Evolutionary conservation across 1,140 invertebrate genomes (phyloP).

Genomic region (Amyelois transitella): DNA sequence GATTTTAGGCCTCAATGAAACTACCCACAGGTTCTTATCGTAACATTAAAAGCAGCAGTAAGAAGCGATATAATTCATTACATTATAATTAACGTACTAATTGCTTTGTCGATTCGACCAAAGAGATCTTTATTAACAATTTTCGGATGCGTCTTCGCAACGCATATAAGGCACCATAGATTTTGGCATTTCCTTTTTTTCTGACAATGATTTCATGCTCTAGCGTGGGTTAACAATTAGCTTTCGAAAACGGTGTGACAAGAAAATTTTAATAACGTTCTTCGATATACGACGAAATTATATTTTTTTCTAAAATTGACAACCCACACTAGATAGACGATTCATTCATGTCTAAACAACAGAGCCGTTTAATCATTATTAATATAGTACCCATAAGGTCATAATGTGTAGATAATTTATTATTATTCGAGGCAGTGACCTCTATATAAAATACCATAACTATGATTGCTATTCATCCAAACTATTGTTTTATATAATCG

Average conservation of each 20-base stretch:
- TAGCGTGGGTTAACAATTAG: not conserved
- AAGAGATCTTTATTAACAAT: not conserved
- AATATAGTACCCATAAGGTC: too few species aligned
- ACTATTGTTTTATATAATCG: not conserved
- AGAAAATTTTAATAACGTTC: too few species aligned
- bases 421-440: too few species aligned
- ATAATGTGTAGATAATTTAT: too few species aligned
- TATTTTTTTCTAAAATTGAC: not conserved
- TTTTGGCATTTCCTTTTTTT: not conserved
- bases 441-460: not conserved
- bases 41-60: conserved; percentile 8
- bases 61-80: not conserved
- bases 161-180: conserved; percentile 2
- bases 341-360: too few species aligned
- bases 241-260: too few species aligned
- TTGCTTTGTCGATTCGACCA: not conserved
- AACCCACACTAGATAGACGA: not conserved
- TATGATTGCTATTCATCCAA: not conserved
- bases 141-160: not conserved
- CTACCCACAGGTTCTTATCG: conserved; percentile 27
- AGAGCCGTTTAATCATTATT: too few species aligned
- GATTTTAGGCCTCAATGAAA: conserved; percentile 37
- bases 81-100: not conserved
- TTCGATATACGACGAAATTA: too few species aligned
- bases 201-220: not conserved